Base-by-base conservation (phyloP, 2,888 invertebrate species). In the Xanthostigma xanthostigma region DNA sequence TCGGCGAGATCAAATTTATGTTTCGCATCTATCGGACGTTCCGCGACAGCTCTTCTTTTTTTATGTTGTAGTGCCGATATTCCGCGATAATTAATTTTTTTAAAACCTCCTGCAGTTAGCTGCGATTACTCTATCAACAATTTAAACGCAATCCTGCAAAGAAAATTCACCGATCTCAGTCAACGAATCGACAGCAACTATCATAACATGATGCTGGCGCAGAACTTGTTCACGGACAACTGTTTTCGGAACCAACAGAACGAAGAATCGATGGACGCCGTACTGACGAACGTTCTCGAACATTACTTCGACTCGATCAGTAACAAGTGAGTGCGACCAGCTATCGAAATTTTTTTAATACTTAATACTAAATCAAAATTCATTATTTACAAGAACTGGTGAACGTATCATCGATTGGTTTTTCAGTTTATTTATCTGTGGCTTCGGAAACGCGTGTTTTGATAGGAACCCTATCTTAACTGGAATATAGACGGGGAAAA, bases 211-310 rank as follows among this genome's bases (percentile, higher is more conserved):
- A 58, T 78, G 49, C 68, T 75, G 34, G 73, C 75, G 5, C 80
- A 82, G 60, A 76, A 78, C 55, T 67, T 72, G 46, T 81, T 81
- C 61, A 67, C 79, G 44, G 77, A 80, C 60, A 79, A 78, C 13
- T 82, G 81, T 60, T 75, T 79, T 55, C 66, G 76, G 34, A 73
- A 79, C 41, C 81, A 81, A 60, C 73, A 74, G 56, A 78, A 79
- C 55, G 79, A 80, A 57, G 74, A 79, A 1, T 68, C 71, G 50
- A 61, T 74, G 34, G 74, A 74, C 55, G 71, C 71, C 17, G 73
- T 77, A 57, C 75, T 82, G 35, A 74, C 78, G 17, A 70, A 74
- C 50, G 71, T 79, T 35, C 64, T 82, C 46, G 76, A 78, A 54
- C 78, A 74, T 64, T 66, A 81, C 40, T 70, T 80, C 38, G 76